Evolutionary conservation across 2,888 invertebrate species (phyloP).

Genomic region (Gonocerus acuteangulatus): DNA sequence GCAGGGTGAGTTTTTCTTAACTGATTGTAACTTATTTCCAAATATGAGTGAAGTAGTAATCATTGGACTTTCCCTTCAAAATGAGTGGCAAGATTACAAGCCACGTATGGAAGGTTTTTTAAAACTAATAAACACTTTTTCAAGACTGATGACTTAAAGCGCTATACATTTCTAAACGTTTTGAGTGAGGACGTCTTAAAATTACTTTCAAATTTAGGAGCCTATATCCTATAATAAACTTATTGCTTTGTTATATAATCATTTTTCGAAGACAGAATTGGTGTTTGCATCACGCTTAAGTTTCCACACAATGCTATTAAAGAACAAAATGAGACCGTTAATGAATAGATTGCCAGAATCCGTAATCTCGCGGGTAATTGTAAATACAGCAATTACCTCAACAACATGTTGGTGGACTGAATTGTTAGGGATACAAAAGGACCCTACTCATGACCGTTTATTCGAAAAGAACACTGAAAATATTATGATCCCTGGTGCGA

Average conservation of each 20-base stretch:
- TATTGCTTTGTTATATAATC: background rate
- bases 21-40: background rate
- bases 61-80: background rate
- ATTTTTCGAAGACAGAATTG: background rate
- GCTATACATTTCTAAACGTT: background rate
- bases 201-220: background rate
- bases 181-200: too few species aligned
- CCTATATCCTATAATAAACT: background rate
- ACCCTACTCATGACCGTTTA: background rate
- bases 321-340: background rate
- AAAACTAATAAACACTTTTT: background rate
- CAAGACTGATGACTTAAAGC: background rate
- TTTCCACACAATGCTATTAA: background rate
- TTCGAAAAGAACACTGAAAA: too few species aligned
- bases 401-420: background rate
- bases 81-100: background rate
- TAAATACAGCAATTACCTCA: background rate
- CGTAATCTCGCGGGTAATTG: too few species aligned
- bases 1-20: background rate
- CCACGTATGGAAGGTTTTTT: background rate
- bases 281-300: background rate
- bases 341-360: too few species aligned
- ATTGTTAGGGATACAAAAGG: background rate
- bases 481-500: too few species aligned
- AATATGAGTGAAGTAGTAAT: background rate